Evolutionary conservation across 2,797 vertebrate species (phyloP), one percentile per base, ranked within the genome.

Genomic region (Hylomyscus alleni): DNA sequence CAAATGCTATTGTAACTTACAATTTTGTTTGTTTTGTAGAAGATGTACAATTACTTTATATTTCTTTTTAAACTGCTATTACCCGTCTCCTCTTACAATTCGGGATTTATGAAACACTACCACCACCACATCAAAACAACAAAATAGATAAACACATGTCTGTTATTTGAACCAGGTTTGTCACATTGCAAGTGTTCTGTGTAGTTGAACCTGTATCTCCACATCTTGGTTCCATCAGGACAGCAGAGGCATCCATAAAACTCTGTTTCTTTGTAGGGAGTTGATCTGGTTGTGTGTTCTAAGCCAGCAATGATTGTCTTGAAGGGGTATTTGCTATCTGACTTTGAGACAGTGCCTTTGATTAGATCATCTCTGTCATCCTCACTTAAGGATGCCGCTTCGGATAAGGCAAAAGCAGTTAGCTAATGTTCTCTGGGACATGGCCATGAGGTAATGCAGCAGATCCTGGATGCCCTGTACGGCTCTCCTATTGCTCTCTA

Each of bases 401-500:
- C 44, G 11, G 76, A 94, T 3, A 12, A 81, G 83, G 80, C 85
- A 75, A 62, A 73, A 37, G 54, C 83, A 86, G 60, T 96, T 94
- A 97, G 89, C 56, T 96, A 95, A 96, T 94, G 93, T n/a, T 96
- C 72, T 89, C 37, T 58, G 72, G 17, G 60, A 3, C 72, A 44
- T 34, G 37, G 54, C 54, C 29, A 40, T 89, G 94, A 97, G 86
- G 73, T 97, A 93, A 97, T 97, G 95, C 50, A 75, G 34, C 85
- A 73, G 93, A 89, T 88, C 54, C 85, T 69, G 31, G 40, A 90
- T 67, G 72, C n/a, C 34, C 72, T 4, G 37, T 4, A 14, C 34
- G n/a, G 85, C 22, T 65, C 94, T 78, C 62, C 91, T 56, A 34
- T 47, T 87, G 44, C 56, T 75, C 29, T 14, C 54, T 90, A 56